phyloP scores from a whole-genome alignment of 2,888 invertebrate species.

The Clanis bilineata region DNA sequence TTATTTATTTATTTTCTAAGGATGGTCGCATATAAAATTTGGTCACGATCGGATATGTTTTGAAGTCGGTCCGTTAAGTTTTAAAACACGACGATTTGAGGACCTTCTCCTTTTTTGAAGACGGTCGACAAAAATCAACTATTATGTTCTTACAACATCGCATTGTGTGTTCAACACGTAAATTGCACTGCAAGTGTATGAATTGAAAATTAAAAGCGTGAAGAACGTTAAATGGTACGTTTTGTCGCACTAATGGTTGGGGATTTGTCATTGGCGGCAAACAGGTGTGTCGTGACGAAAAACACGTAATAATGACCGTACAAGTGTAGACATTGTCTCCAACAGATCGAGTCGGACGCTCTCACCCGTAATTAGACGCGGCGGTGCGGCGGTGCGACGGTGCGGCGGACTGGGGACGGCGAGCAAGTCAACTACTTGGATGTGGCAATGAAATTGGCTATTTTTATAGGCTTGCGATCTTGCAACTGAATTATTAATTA shows the following conservation, averaged over 20 bases:
- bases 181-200: not conserved
- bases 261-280: constrained; percentile 57
- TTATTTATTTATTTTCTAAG: too few species aligned
- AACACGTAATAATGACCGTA: constrained; percentile 59
- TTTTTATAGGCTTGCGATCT: too few species aligned
- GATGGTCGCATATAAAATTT: too few species aligned
- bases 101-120: too few species aligned
- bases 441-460: not conserved
- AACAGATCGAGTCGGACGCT: constrained; percentile 50
- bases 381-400: too few species aligned
- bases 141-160: not conserved
- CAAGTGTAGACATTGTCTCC: constrained; percentile 62
- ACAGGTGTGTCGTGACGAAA: constrained; percentile 64
- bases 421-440: constrained; percentile 21
- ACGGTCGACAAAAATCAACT: not conserved
- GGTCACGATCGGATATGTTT: too few species aligned
- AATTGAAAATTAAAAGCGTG: constrained; percentile 28
- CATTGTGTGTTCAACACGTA: not conserved
- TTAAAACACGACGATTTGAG: too few species aligned
- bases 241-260: constrained; percentile 50
- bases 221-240: constrained; percentile 40
- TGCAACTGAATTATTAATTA: too few species aligned
- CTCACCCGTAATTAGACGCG: constrained; percentile 60
- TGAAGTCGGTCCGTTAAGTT: too few species aligned
- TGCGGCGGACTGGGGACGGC: constrained; percentile 41